These are phyloP conservation scores for Leptopilina clavipes DNA, from an alignment of 1,140 invertebrate genomes.

Conservation along the genomic window DNA sequence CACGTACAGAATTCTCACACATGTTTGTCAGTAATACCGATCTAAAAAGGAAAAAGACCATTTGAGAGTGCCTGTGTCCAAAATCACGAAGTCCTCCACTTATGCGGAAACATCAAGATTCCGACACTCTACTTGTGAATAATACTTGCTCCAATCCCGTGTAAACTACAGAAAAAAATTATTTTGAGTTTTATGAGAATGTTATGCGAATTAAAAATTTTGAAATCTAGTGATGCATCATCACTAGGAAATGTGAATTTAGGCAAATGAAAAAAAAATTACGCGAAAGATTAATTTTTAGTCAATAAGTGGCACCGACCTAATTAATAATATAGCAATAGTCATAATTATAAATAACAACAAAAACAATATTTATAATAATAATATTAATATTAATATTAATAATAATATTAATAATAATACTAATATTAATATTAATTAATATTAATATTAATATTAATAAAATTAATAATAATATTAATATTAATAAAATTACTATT, in stretches of 20 bases:
- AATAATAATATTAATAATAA: too few species aligned
- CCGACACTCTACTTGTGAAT: constrained; percentile 38
- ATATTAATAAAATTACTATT: too few species aligned
- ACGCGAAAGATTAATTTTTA: neutral
- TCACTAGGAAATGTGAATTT: neutral
- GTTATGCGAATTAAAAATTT: neutral
- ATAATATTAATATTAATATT: too few species aligned
- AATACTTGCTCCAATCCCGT: constrained; percentile 57
- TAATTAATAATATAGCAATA: neutral
- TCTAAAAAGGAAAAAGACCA: constrained; percentile 60
- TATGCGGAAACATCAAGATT: constrained; percentile 24
- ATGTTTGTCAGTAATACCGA: constrained; percentile 56
- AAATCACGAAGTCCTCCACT: constrained; percentile 48
- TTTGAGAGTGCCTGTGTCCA: constrained; percentile 67
- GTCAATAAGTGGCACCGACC: neutral
- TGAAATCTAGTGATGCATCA: constrained; percentile 12
- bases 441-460: too few species aligned
- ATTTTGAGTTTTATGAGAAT: neutral
- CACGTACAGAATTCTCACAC: constrained; percentile 58
- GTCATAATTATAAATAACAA: too few species aligned
- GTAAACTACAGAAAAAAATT: constrained; percentile 36
- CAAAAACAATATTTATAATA: too few species aligned
- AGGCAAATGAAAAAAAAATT: neutral
- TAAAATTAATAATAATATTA: too few species aligned
- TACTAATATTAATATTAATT: too few species aligned